Evolutionary conservation across 30 jellyfish, hydroid and myxozoan genomes (phyloP).

Genomic region (Aurelia sp.): DNA sequence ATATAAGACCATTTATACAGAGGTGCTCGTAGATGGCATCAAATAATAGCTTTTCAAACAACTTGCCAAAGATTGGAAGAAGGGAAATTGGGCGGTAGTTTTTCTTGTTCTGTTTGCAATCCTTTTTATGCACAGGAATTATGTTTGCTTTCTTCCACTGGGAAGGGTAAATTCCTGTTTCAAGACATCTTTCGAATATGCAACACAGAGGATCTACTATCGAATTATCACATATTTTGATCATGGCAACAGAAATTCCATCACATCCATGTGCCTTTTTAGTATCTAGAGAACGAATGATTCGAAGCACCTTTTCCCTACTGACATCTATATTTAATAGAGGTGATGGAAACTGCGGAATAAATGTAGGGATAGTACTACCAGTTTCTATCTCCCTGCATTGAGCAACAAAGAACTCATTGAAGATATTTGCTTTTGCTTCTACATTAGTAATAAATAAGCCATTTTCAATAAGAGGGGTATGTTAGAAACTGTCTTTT

Average conservation of each 20-base stretch:
- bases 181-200: conserved; percentile 41
- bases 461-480: conserved; percentile 9
- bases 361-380: no score
- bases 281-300: conserved; percentile 23
- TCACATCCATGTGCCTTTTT: conserved; percentile 57
- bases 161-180: neutral
- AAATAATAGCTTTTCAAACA: no score
- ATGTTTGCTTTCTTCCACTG: conserved; percentile 58
- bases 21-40: conserved; percentile 59
- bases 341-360: no score
- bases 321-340: no score
- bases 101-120: conserved; percentile 44
- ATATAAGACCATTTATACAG: conserved; percentile 16
- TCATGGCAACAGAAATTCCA: conserved; percentile 28
- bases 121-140: conserved; percentile 63
- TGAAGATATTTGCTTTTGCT: no score
- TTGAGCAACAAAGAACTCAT: no score
- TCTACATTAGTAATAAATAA: no score
- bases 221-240: no score
- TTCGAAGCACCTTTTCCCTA: no score
- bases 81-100: conserved; percentile 39
- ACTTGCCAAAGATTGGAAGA: no score
- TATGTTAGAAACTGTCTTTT: conserved; percentile 37
- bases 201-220: neutral
- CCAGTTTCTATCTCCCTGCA: no score